phyloP scores from a whole-genome alignment of 2,888 invertebrate genomes.

The Vannuccia rotundouncinata region DNA sequence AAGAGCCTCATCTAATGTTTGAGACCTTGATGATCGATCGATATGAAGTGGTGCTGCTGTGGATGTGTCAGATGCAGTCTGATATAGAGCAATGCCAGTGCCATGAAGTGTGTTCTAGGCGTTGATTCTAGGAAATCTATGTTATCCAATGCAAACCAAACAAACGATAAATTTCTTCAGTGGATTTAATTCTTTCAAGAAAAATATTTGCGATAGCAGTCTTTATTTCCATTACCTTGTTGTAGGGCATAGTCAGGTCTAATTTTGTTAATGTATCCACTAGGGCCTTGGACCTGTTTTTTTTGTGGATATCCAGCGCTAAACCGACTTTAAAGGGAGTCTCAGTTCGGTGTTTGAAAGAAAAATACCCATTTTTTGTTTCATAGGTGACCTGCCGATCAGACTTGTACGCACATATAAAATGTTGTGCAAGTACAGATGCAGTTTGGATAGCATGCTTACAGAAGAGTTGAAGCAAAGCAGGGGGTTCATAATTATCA shows the following conservation, averaged over 20 bases:
- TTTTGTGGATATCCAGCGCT: neutral
- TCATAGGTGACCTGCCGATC: slow-evolving; percentile 22
- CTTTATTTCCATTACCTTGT: neutral
- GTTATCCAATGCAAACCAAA: neutral
- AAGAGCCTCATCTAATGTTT: slow-evolving; percentile 10
- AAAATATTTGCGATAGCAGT: neutral
- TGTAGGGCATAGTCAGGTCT: slow-evolving; percentile 6
- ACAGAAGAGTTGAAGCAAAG: neutral
- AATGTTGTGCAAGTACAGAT: slow-evolving; percentile 16
- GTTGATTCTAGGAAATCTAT: neutral
- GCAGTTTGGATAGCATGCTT: neutral
- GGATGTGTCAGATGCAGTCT: slow-evolving; percentile 23
- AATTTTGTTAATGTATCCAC: neutral
- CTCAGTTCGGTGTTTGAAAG: slow-evolving; percentile 9
- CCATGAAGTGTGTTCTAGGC: neutral
- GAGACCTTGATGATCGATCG: slow-evolving; percentile 15
- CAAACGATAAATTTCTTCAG: neutral
- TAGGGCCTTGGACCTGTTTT: slow-evolving; percentile 7
- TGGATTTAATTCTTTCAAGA: slow-evolving; percentile 10
- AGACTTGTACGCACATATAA: slow-evolving; percentile 1
- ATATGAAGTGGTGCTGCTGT: slow-evolving; percentile 16
- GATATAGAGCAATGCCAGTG: neutral
- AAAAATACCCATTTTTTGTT: neutral
- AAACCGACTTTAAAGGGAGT: neutral
- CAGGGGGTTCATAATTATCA: neutral